Percentiles rank a stretch among this genome's conserved stretches.
Conservation (phyloP, 2,797 vertebrate species). For the Natrix natrix region DNA sequence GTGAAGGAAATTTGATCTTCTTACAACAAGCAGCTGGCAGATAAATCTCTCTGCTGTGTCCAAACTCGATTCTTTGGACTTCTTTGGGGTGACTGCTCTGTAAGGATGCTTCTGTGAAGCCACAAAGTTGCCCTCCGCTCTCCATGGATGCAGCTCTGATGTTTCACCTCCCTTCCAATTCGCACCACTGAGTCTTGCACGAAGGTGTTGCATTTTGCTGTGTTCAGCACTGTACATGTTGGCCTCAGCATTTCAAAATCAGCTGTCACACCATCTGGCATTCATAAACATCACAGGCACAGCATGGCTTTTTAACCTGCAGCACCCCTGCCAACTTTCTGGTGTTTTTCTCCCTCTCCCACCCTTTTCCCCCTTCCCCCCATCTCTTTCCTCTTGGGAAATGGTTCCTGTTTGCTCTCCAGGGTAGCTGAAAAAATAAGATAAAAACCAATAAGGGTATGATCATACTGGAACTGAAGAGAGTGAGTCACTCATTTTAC, state of each 20-base stretch:
- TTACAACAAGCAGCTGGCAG: not conserved
- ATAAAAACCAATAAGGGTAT: not conserved
- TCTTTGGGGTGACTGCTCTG: not conserved
- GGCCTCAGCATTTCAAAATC: conserved; percentile 68
- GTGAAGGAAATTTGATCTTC: not conserved
- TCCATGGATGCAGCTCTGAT: conserved; percentile 13
- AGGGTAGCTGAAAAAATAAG: conserved; percentile 17
- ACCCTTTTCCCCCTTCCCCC: not conserved
- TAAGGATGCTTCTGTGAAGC: not conserved
- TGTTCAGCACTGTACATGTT: conserved; percentile 56
- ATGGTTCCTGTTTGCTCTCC: not conserved
- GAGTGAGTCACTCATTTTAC: not conserved
- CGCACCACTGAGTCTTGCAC: conserved; percentile 55
- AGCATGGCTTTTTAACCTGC: conserved; percentile 31
- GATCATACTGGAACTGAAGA: not conserved
- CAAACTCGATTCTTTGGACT: not conserved
- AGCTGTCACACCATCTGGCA: conserved; percentile 70
- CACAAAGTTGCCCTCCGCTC: conserved; percentile 17
- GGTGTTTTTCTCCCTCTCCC: not conserved
- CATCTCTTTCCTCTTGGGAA: not conserved
- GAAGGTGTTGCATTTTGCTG: conserved; percentile 59
- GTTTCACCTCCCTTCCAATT: conserved; percentile 59
- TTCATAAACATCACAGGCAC: conserved; percentile 45
- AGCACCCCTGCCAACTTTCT: not conserved
- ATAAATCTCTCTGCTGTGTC: not conserved